Percentiles rank a stretch among this genome's conserved stretches.
Evolutionary conservation across 2,888 invertebrate genomes (phyloP).

Genomic region (Arctia plantaginis): DNA sequence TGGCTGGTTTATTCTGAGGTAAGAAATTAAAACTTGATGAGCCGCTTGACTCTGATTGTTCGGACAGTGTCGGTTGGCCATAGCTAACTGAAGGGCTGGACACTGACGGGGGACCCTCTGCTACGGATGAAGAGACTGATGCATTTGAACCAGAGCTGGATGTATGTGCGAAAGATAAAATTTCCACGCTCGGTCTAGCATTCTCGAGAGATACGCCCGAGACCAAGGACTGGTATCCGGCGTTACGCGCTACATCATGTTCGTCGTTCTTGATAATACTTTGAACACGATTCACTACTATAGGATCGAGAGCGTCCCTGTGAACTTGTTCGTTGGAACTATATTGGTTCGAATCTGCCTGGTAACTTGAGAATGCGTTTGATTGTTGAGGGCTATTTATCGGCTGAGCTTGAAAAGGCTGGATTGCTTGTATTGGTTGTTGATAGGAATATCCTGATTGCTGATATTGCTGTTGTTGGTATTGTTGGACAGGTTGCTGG

Average conservation of each 20-base stretch:
- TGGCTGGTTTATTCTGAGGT: constrained; percentile 70
- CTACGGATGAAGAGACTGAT: constrained; percentile 43
- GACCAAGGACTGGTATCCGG: constrained; percentile 76
- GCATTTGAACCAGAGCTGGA: constrained; percentile 55
- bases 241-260: constrained; percentile 73
- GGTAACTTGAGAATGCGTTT: constrained; percentile 69
- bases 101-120: constrained; percentile 47
- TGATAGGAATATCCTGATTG: constrained; percentile 50
- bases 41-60: constrained; percentile 43
- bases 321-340: constrained; percentile 61
- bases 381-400: constrained; percentile 47
- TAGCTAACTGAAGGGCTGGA: constrained; percentile 58
- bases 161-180: constrained; percentile 78
- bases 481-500: constrained; percentile 34
- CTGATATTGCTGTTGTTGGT: constrained; percentile 34
- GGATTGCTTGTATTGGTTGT: constrained; percentile 36
- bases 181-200: constrained; percentile 78
- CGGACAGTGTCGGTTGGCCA: constrained; percentile 55
- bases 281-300: constrained; percentile 73
- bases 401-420: constrained; percentile 59
- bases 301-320: constrained; percentile 71
- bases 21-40: constrained; percentile 65
- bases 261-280: constrained; percentile 77
- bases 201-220: constrained; percentile 78
- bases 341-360: constrained; percentile 76